A percentile compares a stretch with the other conserved stretches of the same genome.
These are phyloP conservation scores for Morelia viridis DNA, from an alignment of 2,797 vertebrate species.

Conservation along the genomic window DNA sequence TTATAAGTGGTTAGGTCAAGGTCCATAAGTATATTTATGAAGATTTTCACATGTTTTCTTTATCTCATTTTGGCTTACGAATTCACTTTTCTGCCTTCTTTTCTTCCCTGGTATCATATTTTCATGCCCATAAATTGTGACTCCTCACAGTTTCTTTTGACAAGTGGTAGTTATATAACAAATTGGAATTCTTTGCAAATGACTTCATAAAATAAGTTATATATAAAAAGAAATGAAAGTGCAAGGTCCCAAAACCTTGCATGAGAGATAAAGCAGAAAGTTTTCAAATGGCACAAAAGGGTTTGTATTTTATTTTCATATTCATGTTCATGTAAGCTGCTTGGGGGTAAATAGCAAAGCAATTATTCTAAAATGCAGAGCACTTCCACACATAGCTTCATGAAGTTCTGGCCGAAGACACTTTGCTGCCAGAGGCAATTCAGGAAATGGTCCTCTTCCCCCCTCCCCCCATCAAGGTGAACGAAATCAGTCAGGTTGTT, in stretches of 20 bases:
- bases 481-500: neutral
- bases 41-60: neutral
- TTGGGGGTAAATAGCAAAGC: neutral
- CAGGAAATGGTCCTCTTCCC: neutral
- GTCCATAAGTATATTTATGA: neutral
- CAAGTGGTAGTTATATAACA: neutral
- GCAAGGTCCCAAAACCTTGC: constrained; percentile 16
- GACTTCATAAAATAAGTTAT: constrained; percentile 25
- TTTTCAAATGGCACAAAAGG: neutral
- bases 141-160: constrained; percentile 10
- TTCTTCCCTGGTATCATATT: neutral
- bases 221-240: constrained; percentile 18
- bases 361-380: neutral
- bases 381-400: neutral
- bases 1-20: constrained; percentile 2
- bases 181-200: constrained; percentile 19
- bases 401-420: neutral
- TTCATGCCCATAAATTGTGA: neutral
- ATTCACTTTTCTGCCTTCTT: constrained; percentile 7
- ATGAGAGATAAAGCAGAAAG: neutral
- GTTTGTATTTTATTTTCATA: neutral
- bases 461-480: neutral
- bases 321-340: neutral
- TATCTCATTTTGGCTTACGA: neutral
- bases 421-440: neutral